Evolutionary conservation across 2,888 invertebrate genomes (phyloP).

Genomic region (Flabesymbios commensalis): DNA sequence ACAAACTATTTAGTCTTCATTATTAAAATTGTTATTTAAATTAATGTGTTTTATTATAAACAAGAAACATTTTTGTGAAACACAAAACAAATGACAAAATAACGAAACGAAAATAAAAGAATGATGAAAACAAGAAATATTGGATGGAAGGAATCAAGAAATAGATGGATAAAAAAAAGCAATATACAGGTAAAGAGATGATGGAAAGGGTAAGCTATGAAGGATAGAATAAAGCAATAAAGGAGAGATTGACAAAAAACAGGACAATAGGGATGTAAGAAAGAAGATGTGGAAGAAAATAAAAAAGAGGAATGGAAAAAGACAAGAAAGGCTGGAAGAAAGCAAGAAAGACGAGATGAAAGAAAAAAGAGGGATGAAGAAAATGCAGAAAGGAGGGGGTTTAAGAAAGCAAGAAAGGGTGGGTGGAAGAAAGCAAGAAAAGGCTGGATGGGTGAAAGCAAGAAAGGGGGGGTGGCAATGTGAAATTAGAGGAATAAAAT

Average conservation of each 20-base stretch:
- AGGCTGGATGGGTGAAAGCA: too few species aligned
- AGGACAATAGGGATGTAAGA: background rate
- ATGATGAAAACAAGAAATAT: too few species aligned
- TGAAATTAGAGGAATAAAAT: background rate
- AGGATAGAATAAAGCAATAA: background rate
- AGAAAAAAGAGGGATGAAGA: background rate
- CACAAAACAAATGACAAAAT: too few species aligned
- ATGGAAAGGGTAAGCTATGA: background rate
- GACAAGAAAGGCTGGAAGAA: background rate
- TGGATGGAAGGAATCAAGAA: too few species aligned
- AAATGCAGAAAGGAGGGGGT: background rate
- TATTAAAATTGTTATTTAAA: too few species aligned
- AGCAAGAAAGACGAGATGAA: background rate
- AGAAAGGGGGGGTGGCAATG: background rate
- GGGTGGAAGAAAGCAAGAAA: background rate
- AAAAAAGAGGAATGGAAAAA: background rate
- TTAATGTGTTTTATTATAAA: too few species aligned
- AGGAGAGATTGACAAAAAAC: too few species aligned
- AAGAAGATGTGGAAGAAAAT: background rate
- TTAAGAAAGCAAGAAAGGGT: background rate
- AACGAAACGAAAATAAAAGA: background rate
- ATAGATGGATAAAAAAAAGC: too few species aligned
- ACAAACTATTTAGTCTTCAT: too few species aligned
- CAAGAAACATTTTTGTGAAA: too few species aligned
- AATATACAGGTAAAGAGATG: too few species aligned